phyloP scores from a whole-genome alignment of 2,888 invertebrate genomes.

The Acanthosepion esculentum region DNA sequence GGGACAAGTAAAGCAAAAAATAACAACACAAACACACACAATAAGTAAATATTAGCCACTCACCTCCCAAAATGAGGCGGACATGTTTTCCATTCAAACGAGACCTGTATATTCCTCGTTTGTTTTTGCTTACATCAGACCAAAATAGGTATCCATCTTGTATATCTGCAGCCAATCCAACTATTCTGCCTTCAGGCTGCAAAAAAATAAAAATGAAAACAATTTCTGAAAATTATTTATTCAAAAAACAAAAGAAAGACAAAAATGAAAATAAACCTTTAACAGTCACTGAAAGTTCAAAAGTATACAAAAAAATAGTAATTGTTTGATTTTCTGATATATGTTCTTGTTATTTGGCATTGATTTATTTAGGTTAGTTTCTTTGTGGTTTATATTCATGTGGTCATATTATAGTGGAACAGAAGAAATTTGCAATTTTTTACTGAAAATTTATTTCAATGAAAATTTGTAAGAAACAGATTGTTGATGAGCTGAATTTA shows the following conservation, averaged over 20 bases:
- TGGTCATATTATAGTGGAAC: no score
- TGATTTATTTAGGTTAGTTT: no score
- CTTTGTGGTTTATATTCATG: no score
- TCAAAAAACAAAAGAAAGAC: neutral
- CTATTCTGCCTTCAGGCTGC: conserved; percentile 57
- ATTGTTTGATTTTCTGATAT: no score
- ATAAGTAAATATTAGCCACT: conserved; percentile 42
- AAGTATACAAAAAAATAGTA: neutral
- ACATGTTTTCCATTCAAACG: conserved; percentile 57
- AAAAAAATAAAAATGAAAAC: conserved; percentile 46
- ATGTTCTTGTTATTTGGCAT: no score
- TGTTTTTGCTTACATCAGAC: conserved; percentile 60
- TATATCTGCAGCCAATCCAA: conserved; percentile 63
- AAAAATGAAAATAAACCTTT: neutral
- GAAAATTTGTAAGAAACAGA: no score
- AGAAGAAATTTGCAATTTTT: no score
- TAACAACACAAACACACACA: neutral
- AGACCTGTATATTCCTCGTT: conserved; percentile 60
- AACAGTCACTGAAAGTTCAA: neutral
- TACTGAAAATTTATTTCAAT: no score
- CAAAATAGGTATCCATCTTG: conserved; percentile 61
- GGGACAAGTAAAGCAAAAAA: neutral
- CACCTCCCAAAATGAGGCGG: conserved; percentile 59
- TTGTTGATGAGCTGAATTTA: no score
- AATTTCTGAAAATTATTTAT: conserved; percentile 24